phyloP scores from a whole-genome alignment of 2,888 invertebrate genomes.

The Andrena bucephala region DNA sequence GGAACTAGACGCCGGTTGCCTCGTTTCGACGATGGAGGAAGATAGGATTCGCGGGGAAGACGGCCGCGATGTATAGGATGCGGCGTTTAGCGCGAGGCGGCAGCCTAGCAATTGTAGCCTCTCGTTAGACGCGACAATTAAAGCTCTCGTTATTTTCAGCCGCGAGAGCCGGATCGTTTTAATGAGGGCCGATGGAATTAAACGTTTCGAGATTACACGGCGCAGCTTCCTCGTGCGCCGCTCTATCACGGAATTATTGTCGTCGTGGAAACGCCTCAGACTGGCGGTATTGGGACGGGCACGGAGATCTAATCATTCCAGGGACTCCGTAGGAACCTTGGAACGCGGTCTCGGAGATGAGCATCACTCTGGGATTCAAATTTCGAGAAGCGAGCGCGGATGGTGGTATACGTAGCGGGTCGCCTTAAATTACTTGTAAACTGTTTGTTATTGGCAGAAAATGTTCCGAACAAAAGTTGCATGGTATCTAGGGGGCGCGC shows the following conservation, averaged over 20 bases:
- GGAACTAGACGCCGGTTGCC: no score
- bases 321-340: neutral
- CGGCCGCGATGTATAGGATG: neutral
- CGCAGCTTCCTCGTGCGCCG: neutral
- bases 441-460: no score
- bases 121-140: constrained; percentile 50
- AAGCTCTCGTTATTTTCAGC: constrained; percentile 53
- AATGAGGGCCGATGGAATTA: constrained; percentile 38
- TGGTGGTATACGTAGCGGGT: neutral
- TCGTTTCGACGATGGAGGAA: no score
- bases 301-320: constrained; percentile 5
- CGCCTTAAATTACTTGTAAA: neutral
- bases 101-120: constrained; percentile 14
- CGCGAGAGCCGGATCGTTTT: constrained; percentile 45
- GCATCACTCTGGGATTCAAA: neutral
- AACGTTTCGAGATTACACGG: constrained; percentile 46
- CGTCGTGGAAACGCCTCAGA: constrained; percentile 1
- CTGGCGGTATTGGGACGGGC: neutral
- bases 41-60: neutral
- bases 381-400: neutral
- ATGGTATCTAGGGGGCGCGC: no score
- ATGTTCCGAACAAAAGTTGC: no score
- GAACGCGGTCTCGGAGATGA: neutral
- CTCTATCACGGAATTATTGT: constrained; percentile 35
- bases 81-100: neutral